Conservation (phyloP, 2,113 vertebrate species). For the Suncus etruscus region DNA sequence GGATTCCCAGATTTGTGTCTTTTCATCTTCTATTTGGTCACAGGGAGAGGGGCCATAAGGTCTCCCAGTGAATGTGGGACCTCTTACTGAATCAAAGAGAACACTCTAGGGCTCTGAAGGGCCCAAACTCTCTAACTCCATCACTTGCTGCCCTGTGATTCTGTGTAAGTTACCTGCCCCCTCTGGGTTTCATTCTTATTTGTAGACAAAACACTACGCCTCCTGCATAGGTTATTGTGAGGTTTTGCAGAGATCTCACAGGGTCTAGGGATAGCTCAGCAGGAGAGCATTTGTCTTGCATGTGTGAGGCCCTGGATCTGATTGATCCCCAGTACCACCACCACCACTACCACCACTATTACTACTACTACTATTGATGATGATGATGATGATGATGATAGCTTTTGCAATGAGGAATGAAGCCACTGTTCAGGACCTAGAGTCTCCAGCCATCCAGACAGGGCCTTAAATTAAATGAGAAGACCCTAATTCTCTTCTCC, state of each 20-base stretch:
- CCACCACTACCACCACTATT: too few relatives aligned
- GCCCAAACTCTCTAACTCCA: not conserved
- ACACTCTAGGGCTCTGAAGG: not conserved
- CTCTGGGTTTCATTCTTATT: not conserved
- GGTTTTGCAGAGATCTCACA: not conserved
- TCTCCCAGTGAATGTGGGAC: not conserved
- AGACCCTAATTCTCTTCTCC: rapidly evolving
- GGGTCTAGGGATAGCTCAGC: too few relatives aligned
- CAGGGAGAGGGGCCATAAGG: not conserved
- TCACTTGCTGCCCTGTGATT: not conserved
- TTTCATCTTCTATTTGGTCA: not conserved
- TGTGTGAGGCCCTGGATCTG: too few relatives aligned
- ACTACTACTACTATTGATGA: too few relatives aligned
- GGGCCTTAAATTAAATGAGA: rapidly evolving
- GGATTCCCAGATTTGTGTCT: not conserved
- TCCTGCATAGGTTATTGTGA: not conserved
- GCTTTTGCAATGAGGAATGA: rapidly evolving
- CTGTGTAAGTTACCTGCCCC: not conserved
- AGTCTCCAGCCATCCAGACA: not conserved
- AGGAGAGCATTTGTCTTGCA: too few relatives aligned
- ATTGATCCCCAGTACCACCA: too few relatives aligned
- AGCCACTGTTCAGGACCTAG: rapidly evolving
- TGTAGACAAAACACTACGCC: not conserved
- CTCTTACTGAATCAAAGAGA: not conserved
- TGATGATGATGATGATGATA: too few relatives aligned